A percentile compares a stretch with the other conserved stretches of the same genome.
Conservation (phyloP, 2,888 invertebrate species). For the Cataglyphis albicans region DNA sequence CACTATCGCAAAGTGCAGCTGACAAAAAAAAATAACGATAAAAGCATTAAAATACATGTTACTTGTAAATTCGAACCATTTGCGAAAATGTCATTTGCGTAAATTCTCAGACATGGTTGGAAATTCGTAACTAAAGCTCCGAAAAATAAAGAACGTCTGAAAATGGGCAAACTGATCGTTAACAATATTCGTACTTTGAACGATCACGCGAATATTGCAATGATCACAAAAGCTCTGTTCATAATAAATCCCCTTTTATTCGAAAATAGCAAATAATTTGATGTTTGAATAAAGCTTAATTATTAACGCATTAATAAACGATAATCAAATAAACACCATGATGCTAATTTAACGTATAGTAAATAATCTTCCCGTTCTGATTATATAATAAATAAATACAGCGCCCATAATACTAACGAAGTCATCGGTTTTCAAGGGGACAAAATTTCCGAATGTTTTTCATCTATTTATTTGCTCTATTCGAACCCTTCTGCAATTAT, state of each 20-base stretch:
- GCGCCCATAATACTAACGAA: background rate
- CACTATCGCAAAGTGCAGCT: background rate
- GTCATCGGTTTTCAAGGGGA: background rate
- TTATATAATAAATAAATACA: constrained; percentile 28
- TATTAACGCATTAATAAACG: constrained; percentile 45
- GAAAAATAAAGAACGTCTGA: background rate
- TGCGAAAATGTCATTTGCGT: constrained; percentile 65
- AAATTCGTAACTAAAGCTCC: background rate
- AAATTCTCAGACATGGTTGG: constrained; percentile 14
- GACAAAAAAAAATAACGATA: constrained; percentile 35
- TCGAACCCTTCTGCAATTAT: background rate
- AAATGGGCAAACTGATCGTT: constrained; percentile 4
- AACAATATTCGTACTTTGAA: background rate
- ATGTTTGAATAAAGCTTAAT: constrained; percentile 35
- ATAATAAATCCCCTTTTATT: constrained; percentile 18
- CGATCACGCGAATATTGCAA: background rate
- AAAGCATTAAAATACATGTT: constrained; percentile 47
- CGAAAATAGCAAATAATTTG: constrained; percentile 23
- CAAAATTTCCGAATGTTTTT: background rate
- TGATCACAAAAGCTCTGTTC: constrained; percentile 17
- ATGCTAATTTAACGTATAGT: constrained; percentile 35
- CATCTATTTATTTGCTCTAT: background rate
- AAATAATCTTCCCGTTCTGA: constrained; percentile 14
- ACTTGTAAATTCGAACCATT: constrained; percentile 50
- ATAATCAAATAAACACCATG: constrained; percentile 27